phyloP scores from a whole-genome alignment of 2,797 vertebrate species.

The Eospalax fontanierii region DNA sequence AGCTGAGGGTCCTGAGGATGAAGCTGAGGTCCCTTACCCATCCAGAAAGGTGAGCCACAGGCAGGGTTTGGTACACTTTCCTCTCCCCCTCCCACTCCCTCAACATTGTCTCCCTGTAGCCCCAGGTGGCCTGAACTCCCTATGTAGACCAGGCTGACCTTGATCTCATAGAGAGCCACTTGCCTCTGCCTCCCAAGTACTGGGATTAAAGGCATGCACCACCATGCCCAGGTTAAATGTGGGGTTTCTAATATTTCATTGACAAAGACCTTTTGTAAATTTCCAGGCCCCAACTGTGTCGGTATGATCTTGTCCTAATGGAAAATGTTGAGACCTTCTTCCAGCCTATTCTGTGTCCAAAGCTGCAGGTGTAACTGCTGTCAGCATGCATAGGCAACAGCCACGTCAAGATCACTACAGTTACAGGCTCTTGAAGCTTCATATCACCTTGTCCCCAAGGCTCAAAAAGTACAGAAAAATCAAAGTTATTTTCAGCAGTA shows the following conservation, averaged over 20 bases:
- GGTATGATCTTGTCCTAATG: conserved; percentile 88
- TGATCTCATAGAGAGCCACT: too few relatives aligned
- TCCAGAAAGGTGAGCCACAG: conserved; percentile 88
- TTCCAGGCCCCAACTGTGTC: conserved; percentile 88
- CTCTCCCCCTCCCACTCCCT: background rate
- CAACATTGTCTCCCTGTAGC: too few relatives aligned
- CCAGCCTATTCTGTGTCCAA: conserved; percentile 86
- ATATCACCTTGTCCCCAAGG: background rate
- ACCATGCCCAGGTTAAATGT: too few relatives aligned
- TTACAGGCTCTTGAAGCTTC: background rate
- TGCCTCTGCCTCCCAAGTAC: too few relatives aligned
- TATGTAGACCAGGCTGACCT: too few relatives aligned
- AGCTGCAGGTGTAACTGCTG: conserved; percentile 49
- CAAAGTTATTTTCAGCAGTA: background rate
- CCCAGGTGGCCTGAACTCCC: too few relatives aligned
- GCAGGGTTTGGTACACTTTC: background rate
- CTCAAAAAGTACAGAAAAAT: background rate
- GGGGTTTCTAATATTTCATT: background rate
- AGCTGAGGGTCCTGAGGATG: conserved; percentile 89
- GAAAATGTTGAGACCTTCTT: conserved; percentile 87
- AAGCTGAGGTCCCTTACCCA: conserved; percentile 87
- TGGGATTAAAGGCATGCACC: too few relatives aligned
- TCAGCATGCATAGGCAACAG: background rate
- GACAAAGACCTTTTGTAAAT: background rate
- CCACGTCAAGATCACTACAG: background rate